phyloP scores from a whole-genome alignment of 2,113 vertebrate species.

The Labeo rohita region DNA sequence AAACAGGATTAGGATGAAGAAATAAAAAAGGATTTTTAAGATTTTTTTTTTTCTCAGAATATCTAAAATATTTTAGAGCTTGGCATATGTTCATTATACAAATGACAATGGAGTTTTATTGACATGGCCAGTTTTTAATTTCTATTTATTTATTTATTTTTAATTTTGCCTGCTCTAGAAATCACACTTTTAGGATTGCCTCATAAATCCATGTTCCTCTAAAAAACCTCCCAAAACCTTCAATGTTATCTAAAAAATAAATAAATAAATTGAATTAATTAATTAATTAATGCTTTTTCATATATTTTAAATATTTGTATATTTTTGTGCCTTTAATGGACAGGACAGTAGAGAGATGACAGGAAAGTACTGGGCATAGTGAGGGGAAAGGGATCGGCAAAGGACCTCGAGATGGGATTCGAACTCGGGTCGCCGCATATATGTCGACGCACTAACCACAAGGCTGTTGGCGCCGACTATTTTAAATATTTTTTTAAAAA shows the following conservation, averaged over 20 bases:
- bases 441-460: too few relatives aligned
- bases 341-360: too few relatives aligned
- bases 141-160: neutral
- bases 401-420: too few relatives aligned
- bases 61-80: neutral
- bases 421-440: too few relatives aligned
- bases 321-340: too few relatives aligned
- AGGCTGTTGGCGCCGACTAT: too few relatives aligned
- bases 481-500: too few relatives aligned
- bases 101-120: neutral
- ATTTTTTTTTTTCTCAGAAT: neutral
- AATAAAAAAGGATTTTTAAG: neutral
- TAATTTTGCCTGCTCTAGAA: neutral
- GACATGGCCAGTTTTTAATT: neutral
- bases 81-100: neutral
- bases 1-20: neutral
- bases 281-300: neutral
- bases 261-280: too few relatives aligned
- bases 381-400: too few relatives aligned
- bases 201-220: neutral
- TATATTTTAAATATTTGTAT: neutral
- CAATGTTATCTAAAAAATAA: too few relatives aligned
- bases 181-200: neutral
- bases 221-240: too few relatives aligned
- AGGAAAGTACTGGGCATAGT: too few relatives aligned